Conservation (phyloP, 2,797 vertebrate genomes). For the Tragelaphus eurycerus region DNA sequence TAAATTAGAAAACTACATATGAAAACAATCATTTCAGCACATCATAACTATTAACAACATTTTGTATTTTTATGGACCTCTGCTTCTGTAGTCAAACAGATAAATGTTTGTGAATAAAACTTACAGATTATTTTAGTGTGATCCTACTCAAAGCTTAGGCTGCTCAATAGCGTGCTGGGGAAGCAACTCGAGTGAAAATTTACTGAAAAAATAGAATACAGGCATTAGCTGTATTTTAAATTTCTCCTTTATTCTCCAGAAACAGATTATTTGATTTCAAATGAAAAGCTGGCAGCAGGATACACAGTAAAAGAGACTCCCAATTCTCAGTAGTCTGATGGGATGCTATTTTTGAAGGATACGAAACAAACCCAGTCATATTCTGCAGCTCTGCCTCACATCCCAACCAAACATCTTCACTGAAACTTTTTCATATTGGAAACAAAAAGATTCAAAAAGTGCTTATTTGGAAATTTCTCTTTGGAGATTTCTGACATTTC, state of each 20-base stretch:
- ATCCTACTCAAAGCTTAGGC: not conserved
- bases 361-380: not conserved
- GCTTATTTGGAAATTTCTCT: not conserved
- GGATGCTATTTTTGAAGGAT: not conserved
- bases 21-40: not conserved
- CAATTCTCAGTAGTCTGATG: not conserved
- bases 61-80: not conserved
- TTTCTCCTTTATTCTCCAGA: not conserved
- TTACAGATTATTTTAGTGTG: not conserved
- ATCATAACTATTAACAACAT: not conserved
- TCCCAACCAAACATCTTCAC: not conserved
- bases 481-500: not conserved
- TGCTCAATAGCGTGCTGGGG: not conserved
- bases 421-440: not conserved
- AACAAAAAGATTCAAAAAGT: not conserved
- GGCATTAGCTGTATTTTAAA: not conserved
- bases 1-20: not conserved
- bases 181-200: not conserved
- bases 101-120: not conserved
- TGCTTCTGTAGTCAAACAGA: not conserved
- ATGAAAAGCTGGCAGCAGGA: not conserved
- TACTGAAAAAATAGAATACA: not conserved
- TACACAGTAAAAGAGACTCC: not conserved
- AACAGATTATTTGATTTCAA: not conserved
- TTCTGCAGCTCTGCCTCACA: not conserved